These are phyloP conservation scores for Todiramphus saurophagus DNA, from an alignment of 2,113 vertebrate species.

Conservation along the genomic window DNA sequence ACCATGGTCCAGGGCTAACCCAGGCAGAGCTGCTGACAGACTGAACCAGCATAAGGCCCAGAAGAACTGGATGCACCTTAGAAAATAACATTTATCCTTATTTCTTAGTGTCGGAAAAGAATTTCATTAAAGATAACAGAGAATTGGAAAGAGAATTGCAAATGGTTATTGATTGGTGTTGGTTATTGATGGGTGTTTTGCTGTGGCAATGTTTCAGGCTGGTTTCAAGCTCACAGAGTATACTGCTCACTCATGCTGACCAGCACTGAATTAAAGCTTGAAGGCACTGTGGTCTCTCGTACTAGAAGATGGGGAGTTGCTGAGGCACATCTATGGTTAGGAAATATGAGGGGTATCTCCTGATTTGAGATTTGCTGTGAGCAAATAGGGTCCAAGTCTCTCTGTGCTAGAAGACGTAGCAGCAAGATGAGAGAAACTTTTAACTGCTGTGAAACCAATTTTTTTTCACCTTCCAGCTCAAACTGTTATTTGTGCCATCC, in stretches of 20 bases:
- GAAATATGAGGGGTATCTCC: neutral
- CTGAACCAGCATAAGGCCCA: rapidly evolving
- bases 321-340: neutral
- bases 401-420: neutral
- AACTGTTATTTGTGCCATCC: neutral
- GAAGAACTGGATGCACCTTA: neutral
- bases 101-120: neutral
- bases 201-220: neutral
- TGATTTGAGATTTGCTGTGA: neutral
- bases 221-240: neutral
- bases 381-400: neutral
- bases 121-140: slow-evolving; percentile 5
- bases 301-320: neutral
- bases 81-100: neutral
- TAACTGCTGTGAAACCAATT: neutral
- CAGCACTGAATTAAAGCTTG: neutral
- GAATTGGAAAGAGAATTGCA: neutral
- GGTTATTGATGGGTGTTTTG: neutral
- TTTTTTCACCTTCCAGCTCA: neutral
- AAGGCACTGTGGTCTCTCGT: neutral
- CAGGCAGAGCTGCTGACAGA: neutral
- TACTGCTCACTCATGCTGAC: neutral
- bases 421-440: neutral
- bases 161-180: neutral
- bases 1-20: neutral